Evolutionary conservation across 1,140 invertebrate species (phyloP).

Genomic region (Belonocnema kinseyi): DNA sequence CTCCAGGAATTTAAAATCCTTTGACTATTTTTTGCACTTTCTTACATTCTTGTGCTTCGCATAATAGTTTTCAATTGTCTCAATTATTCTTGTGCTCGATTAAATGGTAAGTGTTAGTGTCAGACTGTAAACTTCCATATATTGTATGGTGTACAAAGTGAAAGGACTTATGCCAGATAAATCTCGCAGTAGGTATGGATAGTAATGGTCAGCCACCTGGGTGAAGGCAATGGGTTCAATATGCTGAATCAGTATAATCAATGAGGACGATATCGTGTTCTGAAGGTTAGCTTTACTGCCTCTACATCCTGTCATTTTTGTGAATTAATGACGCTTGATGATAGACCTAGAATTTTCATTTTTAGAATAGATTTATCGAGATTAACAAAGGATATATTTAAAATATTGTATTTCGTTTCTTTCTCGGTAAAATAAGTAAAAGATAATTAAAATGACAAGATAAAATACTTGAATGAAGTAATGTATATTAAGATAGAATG

Average conservation of each 20-base stretch:
- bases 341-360: background rate
- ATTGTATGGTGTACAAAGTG: background rate
- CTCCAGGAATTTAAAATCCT: background rate
- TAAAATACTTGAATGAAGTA: too few species aligned
- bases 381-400: too few species aligned
- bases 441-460: too few species aligned
- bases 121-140: background rate
- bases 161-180: background rate
- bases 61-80: too few species aligned
- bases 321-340: background rate
- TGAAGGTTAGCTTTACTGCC: constrained; percentile 5
- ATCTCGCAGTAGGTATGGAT: constrained; percentile 8
- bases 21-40: background rate
- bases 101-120: background rate
- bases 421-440: too few species aligned
- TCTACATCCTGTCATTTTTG: background rate
- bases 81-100: too few species aligned
- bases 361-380: background rate
- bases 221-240: background rate
- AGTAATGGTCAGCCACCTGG: background rate
- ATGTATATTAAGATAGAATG: too few species aligned
- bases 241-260: constrained; percentile 16
- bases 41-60: too few species aligned
- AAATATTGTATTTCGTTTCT: too few species aligned
- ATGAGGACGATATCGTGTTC: constrained; percentile 5